These are phyloP conservation scores for Haemorhous mexicanus DNA, from an alignment of 2,113 vertebrate genomes.

Conservation along the genomic window DNA sequence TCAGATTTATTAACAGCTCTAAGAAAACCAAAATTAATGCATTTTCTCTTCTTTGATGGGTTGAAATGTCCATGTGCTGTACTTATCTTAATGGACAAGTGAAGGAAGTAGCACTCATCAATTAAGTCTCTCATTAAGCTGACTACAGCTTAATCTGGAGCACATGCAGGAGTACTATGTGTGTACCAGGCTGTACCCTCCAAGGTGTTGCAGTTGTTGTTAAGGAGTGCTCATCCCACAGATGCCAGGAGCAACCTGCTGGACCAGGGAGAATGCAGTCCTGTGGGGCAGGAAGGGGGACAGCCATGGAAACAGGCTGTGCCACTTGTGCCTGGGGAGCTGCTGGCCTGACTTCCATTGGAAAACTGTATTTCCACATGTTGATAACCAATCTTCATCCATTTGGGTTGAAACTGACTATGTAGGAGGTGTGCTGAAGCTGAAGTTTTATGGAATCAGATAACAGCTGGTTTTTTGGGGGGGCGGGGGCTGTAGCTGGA, in stretches of 20 bases:
- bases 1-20: constrained; percentile 76
- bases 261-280: neutral
- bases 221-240: neutral
- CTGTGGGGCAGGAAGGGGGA: accelerated
- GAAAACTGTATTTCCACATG: neutral
- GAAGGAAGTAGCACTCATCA: constrained; percentile 65
- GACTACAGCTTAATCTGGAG: constrained; percentile 41
- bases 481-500: neutral
- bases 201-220: neutral
- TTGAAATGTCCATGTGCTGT: constrained; percentile 60
- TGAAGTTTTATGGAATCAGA: neutral
- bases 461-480: neutral
- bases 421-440: neutral
- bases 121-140: constrained; percentile 71
- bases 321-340: neutral
- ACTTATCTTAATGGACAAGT: constrained; percentile 73
- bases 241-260: neutral
- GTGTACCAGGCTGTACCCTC: constrained; percentile 21
- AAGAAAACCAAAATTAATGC: constrained; percentile 74
- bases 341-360: neutral
- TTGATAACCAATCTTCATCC: neutral
- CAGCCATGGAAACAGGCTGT: neutral
- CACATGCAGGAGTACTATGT: neutral
- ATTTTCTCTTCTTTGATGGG: constrained; percentile 71
- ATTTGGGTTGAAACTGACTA: neutral